Evolutionary conservation across 2,113 vertebrate species (phyloP).

Genomic region (Tachysurus vachellii): DNA sequence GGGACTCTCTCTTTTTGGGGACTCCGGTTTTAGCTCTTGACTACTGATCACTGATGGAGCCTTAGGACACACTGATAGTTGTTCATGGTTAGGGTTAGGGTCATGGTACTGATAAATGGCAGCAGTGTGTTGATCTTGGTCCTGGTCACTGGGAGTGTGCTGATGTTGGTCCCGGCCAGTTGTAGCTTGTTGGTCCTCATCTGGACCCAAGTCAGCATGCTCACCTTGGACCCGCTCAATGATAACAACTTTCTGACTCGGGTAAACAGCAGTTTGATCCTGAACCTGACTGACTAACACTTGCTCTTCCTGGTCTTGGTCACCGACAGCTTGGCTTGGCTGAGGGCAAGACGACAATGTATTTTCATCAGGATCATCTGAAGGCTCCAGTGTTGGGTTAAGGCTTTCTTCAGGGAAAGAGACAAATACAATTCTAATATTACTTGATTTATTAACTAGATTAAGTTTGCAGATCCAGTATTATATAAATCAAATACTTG

Average conservation of each 20-base stretch:
- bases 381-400: constrained; percentile 29
- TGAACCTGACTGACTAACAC: not conserved
- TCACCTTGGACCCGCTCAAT: not conserved
- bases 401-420: constrained; percentile 55
- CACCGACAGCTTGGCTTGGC: not conserved
- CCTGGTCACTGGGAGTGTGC: not conserved
- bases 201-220: not conserved
- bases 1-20: constrained; percentile 5
- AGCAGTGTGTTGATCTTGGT: constrained; percentile 2
- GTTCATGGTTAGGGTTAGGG: not conserved
- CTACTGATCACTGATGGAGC: constrained; percentile 36
- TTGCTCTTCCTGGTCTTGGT: not conserved
- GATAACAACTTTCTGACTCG: not conserved
- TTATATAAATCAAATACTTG: constrained; percentile 34
- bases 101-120: not conserved
- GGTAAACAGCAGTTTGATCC: not conserved
- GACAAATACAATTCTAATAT: not conserved
- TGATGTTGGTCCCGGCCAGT: not conserved
- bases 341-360: constrained; percentile 25
- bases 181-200: not conserved
- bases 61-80: constrained; percentile 55
- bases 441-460: not conserved
- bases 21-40: constrained; percentile 33
- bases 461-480: not conserved
- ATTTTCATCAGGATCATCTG: constrained; percentile 36